Evolutionary conservation across 2,797 vertebrate species (phyloP).

Genomic region (Onychomys leucogaster): DNA sequence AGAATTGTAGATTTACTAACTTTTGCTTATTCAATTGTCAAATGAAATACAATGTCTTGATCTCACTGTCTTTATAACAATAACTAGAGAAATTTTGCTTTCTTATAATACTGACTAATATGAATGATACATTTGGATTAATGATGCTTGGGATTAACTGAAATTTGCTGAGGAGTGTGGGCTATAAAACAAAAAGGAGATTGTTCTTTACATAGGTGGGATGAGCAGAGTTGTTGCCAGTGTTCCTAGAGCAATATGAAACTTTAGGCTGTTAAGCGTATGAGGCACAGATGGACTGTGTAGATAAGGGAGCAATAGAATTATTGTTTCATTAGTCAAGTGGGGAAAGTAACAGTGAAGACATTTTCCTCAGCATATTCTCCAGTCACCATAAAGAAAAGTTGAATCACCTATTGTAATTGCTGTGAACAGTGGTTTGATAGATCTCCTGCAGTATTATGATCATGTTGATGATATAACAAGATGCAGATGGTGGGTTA

Average conservation of each 20-base stretch:
- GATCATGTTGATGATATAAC: background rate
- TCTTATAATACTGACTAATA: background rate
- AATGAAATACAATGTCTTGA: background rate
- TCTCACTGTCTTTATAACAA: background rate
- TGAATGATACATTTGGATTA: background rate
- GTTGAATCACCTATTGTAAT: background rate
- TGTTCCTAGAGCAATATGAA: background rate
- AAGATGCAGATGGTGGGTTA: background rate
- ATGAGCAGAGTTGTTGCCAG: background rate
- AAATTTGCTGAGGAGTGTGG: background rate
- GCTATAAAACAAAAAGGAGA: background rate
- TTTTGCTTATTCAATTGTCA: background rate
- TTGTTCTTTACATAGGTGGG: background rate
- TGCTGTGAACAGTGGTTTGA: background rate
- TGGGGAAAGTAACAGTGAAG: constrained; percentile 14
- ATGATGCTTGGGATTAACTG: background rate
- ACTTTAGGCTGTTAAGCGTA: background rate
- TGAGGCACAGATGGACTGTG: background rate
- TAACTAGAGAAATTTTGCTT: background rate
- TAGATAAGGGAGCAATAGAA: background rate
- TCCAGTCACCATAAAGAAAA: constrained; percentile 18
- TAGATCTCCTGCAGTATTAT: background rate
- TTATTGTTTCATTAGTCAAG: constrained; percentile 37
- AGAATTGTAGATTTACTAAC: background rate
- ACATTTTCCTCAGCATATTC: background rate